A percentile compares a stretch with the other conserved stretches of the same genome.
Conservation (phyloP, 2,113 vertebrate genomes). For the Colossoma macropomum region DNA sequence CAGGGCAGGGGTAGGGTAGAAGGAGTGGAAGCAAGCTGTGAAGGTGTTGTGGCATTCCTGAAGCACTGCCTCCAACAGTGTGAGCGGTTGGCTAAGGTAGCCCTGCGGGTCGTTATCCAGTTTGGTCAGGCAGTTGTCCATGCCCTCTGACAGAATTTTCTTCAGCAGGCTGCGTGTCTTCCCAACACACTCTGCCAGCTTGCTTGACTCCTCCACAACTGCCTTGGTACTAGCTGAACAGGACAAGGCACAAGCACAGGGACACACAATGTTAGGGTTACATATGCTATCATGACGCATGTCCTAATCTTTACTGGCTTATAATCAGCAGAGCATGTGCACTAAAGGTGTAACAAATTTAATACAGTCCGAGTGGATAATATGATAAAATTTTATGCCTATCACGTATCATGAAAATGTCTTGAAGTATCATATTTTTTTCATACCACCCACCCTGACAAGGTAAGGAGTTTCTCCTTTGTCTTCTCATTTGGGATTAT, state of each 20-base stretch:
- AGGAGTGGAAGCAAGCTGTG: conserved; percentile 97
- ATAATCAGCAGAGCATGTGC: too few species aligned
- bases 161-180: conserved; percentile 96
- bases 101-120: conserved; percentile 97
- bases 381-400: too few species aligned
- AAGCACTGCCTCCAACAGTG: conserved; percentile 93
- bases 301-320: too few species aligned
- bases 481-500: too few species aligned
- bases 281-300: neutral
- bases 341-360: too few species aligned
- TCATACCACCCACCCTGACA: too few species aligned
- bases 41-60: conserved; percentile 99
- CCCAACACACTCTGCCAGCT: conserved; percentile 95
- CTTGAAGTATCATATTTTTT: too few species aligned
- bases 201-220: conserved; percentile 96
- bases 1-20: conserved; percentile 95
- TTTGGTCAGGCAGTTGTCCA: conserved; percentile 95
- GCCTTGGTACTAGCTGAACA: conserved; percentile 89
- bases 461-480: too few species aligned
- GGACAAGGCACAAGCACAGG: neutral
- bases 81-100: conserved; percentile 93
- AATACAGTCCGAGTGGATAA: too few species aligned
- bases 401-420: too few species aligned
- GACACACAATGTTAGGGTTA: neutral
- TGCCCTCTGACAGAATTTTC: conserved; percentile 96